Base-by-base conservation (phyloP, 2,888 invertebrate species). In the Bruchidius siliquastri region DNA sequence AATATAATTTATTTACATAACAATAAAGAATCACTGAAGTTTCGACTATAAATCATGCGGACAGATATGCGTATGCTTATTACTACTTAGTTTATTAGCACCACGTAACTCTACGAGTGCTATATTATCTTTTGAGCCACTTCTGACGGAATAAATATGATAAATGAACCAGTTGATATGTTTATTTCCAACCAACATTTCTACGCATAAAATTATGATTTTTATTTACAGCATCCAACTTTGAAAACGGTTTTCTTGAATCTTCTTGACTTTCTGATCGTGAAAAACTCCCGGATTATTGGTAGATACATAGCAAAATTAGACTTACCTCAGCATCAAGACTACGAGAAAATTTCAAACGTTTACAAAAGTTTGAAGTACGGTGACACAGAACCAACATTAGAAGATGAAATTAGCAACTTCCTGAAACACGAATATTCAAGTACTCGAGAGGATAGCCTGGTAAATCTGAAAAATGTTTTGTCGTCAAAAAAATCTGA, bases 401-500 rank as follows among this genome's bases (percentile, higher is more conserved):
- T 89, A 0, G 81, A 85, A 67, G 83, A 86, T 10, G 89, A 90
- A 80, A 87, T 91, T 20, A 81, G 85, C 69, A 86, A 87, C 74
- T 91, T 90, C 81, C 77, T 91, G 22, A 83, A 84, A n/a, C 85
- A 87, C 2, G 85, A 85, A 1, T 83, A 82, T 20, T 76, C 81
- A 22, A 78, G 86, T 81, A 81, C 81, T 6, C 88, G 90, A 78
- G 83, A 86, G 13, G 90, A 91, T 79, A 90, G 89, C 22, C 83
- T 93, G 22, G 80, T 84, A 30, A 88, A 89, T 79, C 83, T 92
- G 73, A 87, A 86, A 74, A 81, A 85, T 13, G 88, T 90, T 81
- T 82, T 94, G 49, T 87, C 86, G 20, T 81, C 80, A 0, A 89
- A 90, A 76, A 91, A 90, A 81, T 77, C 81, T 0, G 89, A 91